Evolutionary conservation across 2,797 vertebrate species (phyloP).

Genomic region (Calcarius lapponicus): DNA sequence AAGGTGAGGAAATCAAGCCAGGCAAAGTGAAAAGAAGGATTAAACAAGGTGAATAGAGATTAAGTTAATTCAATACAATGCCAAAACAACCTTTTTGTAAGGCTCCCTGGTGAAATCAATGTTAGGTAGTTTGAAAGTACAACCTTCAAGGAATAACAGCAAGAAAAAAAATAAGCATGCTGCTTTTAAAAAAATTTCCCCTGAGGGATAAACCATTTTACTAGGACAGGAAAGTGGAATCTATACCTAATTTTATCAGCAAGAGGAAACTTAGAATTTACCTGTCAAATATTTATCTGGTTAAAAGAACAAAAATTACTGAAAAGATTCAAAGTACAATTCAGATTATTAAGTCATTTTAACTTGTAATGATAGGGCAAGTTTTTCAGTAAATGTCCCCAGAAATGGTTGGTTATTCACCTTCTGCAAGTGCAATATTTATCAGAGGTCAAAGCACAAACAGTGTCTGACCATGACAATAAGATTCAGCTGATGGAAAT

Average conservation of each 20-base stretch:
- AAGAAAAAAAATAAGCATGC: background rate
- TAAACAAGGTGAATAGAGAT: background rate
- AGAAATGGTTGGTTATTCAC: background rate
- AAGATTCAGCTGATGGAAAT: background rate
- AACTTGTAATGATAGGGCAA: background rate
- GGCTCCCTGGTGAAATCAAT: background rate
- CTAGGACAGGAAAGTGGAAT: background rate
- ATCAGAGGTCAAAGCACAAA: background rate
- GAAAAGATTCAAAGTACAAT: background rate
- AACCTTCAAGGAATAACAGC: background rate
- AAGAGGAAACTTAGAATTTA: background rate
- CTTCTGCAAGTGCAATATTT: background rate
- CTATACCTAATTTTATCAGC: background rate
- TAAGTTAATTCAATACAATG: background rate
- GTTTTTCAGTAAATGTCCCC: background rate
- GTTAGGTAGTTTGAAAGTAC: background rate
- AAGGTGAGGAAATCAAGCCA: background rate
- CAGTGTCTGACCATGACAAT: background rate
- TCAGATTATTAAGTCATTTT: background rate
- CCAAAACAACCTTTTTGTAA: background rate
- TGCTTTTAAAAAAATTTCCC: background rate
- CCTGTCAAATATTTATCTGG: background rate
- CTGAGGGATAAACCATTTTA: background rate
- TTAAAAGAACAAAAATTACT: background rate
- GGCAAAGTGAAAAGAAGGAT: background rate